Percentiles rank a stretch among this genome's conserved stretches.
Conservation (phyloP, 2,113 vertebrate species). For the Erythrocebus patas region DNA sequence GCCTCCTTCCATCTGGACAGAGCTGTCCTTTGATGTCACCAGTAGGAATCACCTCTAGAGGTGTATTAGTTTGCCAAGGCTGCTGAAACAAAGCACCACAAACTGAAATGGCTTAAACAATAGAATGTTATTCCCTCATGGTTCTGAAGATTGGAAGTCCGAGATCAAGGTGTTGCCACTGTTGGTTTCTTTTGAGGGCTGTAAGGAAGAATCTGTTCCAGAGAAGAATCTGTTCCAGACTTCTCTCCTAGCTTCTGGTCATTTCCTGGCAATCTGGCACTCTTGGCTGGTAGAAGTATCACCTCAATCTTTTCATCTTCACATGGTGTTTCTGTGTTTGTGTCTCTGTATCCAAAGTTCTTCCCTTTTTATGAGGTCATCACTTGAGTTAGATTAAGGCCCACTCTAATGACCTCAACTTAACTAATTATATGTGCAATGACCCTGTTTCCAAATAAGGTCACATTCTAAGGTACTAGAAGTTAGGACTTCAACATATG, state of each 20-base stretch:
- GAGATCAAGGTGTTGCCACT: not conserved
- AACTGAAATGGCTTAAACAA: not conserved
- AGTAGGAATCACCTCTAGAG: not conserved
- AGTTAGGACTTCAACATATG: not conserved
- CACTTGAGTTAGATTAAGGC: not conserved
- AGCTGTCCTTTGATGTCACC: not conserved
- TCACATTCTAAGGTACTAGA: not conserved
- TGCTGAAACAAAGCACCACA: not conserved
- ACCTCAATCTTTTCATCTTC: not conserved
- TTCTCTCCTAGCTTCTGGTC: not conserved
- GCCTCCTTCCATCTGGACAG: not conserved
- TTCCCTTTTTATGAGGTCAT: not conserved
- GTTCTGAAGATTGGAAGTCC: not conserved
- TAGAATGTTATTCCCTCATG: not conserved
- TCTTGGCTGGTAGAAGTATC: not conserved
- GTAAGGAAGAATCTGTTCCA: not conserved
- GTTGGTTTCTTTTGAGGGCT: not conserved
- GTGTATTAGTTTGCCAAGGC: not conserved
- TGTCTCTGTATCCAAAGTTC: not conserved
- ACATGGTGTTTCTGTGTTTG: fast-evolving
- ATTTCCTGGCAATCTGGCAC: not conserved
- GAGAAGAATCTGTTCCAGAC: not conserved
- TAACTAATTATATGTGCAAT: not conserved
- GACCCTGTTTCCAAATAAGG: not conserved
- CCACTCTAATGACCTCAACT: not conserved